These are phyloP conservation scores for Pristionchus arcanus DNA, from an alignment of 2,888 invertebrate genomes.

Conservation along the genomic window DNA sequence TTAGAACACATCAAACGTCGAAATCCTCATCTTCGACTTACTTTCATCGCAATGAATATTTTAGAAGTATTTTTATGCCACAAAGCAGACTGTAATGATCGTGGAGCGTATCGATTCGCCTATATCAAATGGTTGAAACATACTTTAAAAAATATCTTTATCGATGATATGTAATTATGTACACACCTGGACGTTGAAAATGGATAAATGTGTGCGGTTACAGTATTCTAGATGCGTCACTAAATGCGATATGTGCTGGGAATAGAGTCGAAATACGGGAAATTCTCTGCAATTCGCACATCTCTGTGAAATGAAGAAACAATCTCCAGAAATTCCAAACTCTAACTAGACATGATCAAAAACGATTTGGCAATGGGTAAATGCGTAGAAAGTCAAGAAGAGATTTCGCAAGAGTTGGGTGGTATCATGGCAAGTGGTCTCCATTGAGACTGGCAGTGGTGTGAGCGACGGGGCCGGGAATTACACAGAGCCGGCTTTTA, in stretches of 20 bases:
- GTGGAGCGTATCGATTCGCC: background rate
- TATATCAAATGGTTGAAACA: background rate
- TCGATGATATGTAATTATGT: background rate
- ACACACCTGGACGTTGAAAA: background rate
- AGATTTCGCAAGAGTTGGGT: background rate
- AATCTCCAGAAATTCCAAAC: no score
- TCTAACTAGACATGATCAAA: background rate
- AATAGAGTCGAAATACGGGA: no score
- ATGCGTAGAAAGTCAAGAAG: constrained; percentile 19
- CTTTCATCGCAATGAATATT: background rate
- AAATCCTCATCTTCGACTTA: background rate
- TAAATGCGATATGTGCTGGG: background rate
- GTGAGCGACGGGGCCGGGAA: background rate
- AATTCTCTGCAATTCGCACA: no score
- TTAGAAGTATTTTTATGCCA: background rate
- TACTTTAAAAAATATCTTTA: background rate
- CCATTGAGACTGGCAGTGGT: constrained; percentile 6
- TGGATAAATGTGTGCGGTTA: background rate
- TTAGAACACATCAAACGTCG: background rate
- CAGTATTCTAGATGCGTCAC: background rate
- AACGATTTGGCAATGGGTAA: background rate
- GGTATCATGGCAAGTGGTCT: constrained; percentile 29
- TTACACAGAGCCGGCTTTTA: constrained; percentile 16
- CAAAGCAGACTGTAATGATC: background rate
- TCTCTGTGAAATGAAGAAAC: no score